Base-by-base conservation (phyloP, 2,888 invertebrate species). In the Watsonalla binaria region DNA sequence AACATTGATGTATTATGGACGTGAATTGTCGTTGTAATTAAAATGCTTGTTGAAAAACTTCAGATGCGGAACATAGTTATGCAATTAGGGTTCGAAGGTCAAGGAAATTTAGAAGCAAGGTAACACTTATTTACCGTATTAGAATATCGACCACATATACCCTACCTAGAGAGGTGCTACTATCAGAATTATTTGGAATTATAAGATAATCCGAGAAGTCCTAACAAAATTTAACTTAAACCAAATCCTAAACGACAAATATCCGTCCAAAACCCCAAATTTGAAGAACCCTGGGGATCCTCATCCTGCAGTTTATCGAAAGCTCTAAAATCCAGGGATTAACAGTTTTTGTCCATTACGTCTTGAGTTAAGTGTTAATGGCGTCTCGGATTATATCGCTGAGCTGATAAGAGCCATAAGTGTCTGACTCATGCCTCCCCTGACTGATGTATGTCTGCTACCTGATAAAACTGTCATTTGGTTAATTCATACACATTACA, bases 321-420 rank as follows among this genome's bases (percentile, higher is more conserved):
- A 66, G 63, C 74, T 80, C 74, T 74, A 68, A 81, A 79, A 80
- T 73, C 72, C 61, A 68, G 72, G 86, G 89, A 87, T 90, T 89
- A 88, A 68, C 72, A 68, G 81, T 90, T 90, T 89, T 88, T 88
- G 89, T 89, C 90, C 90, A 90, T 90, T 90, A 89, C 81, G 68
- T 71, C 65, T 71, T 73, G 73, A 72, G 77, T 82, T 82, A 81
- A 85, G 86, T 89, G 88, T 89, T 88, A 89, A 87, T 86, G 89
- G 86, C 63, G 77, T 78, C 73, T 79, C 77, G 87, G 88, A 87
- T 88, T 88, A 90, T 83, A 76, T 73, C 76, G 73, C 77, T 69
- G 69, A 64, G 62, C 65, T 61, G 86, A 86, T 86, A 87, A 86
- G 71, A 61, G 63, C 62, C 61, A 70, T 72, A 68, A 76, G 75